Evolutionary conservation across 2,113 vertebrate genomes (phyloP), one percentile per base, ranked within the genome.

Genomic region (Bos javanicus): DNA sequence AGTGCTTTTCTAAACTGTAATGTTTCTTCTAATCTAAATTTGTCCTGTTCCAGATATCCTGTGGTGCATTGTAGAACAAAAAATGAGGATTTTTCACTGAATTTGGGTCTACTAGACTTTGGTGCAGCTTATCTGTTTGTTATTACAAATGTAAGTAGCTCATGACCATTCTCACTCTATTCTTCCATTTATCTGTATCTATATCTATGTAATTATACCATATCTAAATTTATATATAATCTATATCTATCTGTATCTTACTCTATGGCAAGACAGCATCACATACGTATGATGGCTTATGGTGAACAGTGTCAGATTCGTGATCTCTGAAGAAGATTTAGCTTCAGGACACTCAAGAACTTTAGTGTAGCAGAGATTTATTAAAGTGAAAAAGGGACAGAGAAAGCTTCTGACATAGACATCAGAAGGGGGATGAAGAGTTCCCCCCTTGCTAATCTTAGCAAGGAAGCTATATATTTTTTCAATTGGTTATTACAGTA

Each of bases 101-200:
- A 99, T 94, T 98, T 99, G 46, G 99, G 99, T 60, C 98, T 99
- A 76, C 98, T 99, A 83, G 99, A 99, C 97, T 99, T 99, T 5
- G 99, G 99, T 21, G 99, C 99, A 0, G 98, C 99, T 0, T 99
- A 99, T 98, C 99, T 99, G 0, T 1, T 99, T 91, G 98, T 99
- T 86, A 98, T 99, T 94, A 97, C 60, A 36, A 98, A 98, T 43
- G 99, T 99, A 98, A 98, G 99, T 98, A 97, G 52, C 50, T 97
- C 48, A 89, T 36, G 30, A 14, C 30, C 5, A 74, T 12, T 43
- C 15, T 33, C 3, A 62, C 9, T 56, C 33, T 26, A 33, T 60
- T 85, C 52, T 76, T 59, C 28, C 23, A 52, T 57, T 10, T 39
- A 91, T 60, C 64, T 90, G 26, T 90, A 90, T 84, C 50, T 85